These are phyloP conservation scores for Adela reaumurella DNA, from an alignment of 2,888 invertebrate species.

Conservation along the genomic window DNA sequence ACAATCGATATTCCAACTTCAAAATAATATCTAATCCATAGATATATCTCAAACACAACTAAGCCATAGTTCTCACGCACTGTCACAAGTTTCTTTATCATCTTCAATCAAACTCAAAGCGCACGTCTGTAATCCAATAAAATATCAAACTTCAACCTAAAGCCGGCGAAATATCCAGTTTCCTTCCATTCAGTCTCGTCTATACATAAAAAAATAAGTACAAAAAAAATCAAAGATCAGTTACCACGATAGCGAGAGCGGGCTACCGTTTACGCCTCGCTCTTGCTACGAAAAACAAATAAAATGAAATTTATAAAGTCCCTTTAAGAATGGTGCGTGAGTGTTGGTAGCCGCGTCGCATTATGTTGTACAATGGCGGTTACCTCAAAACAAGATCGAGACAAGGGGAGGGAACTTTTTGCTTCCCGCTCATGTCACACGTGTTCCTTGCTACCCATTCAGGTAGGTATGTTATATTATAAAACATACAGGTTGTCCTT, in stretches of 20 bases:
- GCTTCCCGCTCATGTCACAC: background rate
- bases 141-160: background rate
- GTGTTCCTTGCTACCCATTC: conserved; percentile 1
- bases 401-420: conserved; percentile 18
- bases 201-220: background rate
- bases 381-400: background rate
- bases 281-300: conserved; percentile 29
- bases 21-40: too few species aligned
- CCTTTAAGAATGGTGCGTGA: background rate
- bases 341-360: background rate
- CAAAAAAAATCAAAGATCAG: conserved; percentile 42
- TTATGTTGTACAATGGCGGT: background rate
- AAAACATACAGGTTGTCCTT: conserved; percentile 11
- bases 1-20: too few species aligned
- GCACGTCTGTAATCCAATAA: background rate
- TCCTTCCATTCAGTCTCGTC: background rate
- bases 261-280: conserved; percentile 52
- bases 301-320: conserved; percentile 36
- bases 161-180: background rate
- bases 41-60: too few species aligned
- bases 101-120: background rate
- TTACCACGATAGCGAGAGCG: conserved; percentile 38
- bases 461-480: background rate
- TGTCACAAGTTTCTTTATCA: background rate
- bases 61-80: background rate